Evolutionary conservation across 2,888 invertebrate species (phyloP).

Genomic region (Drosophila falleni): DNA sequence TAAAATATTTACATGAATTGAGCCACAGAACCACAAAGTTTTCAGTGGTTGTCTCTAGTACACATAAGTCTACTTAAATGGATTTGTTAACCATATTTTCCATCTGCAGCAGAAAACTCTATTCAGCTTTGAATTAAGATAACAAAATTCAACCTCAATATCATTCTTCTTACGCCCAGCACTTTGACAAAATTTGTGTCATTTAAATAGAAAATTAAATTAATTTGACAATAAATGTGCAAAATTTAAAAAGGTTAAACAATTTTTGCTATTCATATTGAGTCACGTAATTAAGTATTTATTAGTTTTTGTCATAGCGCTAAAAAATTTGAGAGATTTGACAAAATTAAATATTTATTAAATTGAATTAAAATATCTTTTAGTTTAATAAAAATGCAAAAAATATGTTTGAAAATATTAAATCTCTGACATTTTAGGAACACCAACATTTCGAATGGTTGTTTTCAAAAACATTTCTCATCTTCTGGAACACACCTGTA

Average conservation of each 20-base stretch:
- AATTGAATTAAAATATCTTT: too few species aligned
- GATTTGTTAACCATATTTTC: neutral
- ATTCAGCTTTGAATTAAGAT: neutral
- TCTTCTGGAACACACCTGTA: too few species aligned
- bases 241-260: neutral
- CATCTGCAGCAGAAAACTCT: neutral
- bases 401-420: too few species aligned
- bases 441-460: too few species aligned
- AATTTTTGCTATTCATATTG: neutral
- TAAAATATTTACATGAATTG: slow-evolving; percentile 66
- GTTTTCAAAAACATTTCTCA: too few species aligned
- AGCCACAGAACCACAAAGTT: slow-evolving; percentile 8
- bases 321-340: too few species aligned
- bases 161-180: neutral
- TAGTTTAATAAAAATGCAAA: too few species aligned
- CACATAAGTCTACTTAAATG: slow-evolving; percentile 3
- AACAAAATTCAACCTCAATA: neutral
- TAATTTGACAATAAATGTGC: neutral
- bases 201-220: neutral
- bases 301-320: too few species aligned
- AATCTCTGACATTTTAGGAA: too few species aligned
- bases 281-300: too few species aligned
- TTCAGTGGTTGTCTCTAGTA: slow-evolving; percentile 8
- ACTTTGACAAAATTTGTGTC: neutral
- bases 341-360: too few species aligned